phyloP scores from a whole-genome alignment of 2,888 invertebrate species.

The Eristalis tenax region DNA sequence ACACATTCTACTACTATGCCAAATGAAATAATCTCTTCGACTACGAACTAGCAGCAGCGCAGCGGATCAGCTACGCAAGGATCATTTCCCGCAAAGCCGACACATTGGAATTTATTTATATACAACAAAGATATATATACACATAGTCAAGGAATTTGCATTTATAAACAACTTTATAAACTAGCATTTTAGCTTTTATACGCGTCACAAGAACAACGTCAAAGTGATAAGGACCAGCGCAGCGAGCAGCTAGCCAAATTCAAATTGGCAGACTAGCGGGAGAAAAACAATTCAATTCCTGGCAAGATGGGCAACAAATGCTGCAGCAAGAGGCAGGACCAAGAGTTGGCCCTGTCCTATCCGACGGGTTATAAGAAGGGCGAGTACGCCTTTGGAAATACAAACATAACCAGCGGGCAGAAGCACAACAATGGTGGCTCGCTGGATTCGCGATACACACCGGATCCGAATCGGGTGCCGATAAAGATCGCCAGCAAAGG shows the following conservation, averaged over 20 bases:
- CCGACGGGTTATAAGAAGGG: constrained; percentile 81
- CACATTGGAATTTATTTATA: constrained; percentile 66
- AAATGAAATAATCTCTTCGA: constrained; percentile 55
- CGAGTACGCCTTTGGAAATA: constrained; percentile 80
- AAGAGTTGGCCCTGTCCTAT: constrained; percentile 82
- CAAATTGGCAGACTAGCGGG: constrained; percentile 38
- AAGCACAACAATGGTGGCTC: constrained; percentile 82
- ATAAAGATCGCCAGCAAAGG: constrained; percentile 83
- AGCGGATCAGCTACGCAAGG: constrained; percentile 55
- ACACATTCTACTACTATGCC: constrained; percentile 54
- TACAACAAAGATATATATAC: constrained; percentile 57
- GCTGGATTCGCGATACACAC: constrained; percentile 87
- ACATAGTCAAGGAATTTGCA: constrained; percentile 71
- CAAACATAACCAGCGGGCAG: constrained; percentile 80
- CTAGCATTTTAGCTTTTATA: constrained; percentile 65
- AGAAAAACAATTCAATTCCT: background rate
- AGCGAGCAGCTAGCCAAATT: constrained; percentile 51
- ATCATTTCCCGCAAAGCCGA: constrained; percentile 65
- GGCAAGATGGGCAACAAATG: constrained; percentile 90
- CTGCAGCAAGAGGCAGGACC: constrained; percentile 92
- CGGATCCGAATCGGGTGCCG: constrained; percentile 89
- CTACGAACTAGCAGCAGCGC: constrained; percentile 57
- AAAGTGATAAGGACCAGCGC: constrained; percentile 51
- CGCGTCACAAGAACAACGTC: constrained; percentile 59
- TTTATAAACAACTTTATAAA: constrained; percentile 71